Evolutionary conservation across 1,140 invertebrate species (phyloP).

Genomic region (Daktulosphaira vitifoliae): DNA sequence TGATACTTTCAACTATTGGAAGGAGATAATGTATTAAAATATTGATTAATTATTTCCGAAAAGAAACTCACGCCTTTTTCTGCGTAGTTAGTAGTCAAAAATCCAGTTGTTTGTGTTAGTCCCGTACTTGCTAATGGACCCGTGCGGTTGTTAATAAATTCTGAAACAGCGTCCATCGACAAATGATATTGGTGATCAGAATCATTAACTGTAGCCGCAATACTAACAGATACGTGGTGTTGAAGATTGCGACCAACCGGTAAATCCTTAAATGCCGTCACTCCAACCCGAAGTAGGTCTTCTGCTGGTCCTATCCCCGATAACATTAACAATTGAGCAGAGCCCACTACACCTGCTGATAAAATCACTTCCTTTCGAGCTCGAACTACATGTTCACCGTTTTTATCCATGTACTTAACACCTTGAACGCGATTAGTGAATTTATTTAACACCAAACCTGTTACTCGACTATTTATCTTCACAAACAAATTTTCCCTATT

Average conservation of each 20-base stretch:
- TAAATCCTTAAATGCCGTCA: slow-evolving; percentile 47
- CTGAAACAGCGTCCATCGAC: slow-evolving; percentile 42
- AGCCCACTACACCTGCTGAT: slow-evolving; percentile 60
- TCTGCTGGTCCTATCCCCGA: slow-evolving; percentile 59
- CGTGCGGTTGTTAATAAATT: slow-evolving; percentile 43
- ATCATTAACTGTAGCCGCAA: slow-evolving; percentile 44
- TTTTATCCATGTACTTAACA: slow-evolving; percentile 49
- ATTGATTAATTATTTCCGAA: too few species aligned
- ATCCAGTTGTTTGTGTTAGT: slow-evolving; percentile 44
- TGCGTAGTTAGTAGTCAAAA: slow-evolving; percentile 39
- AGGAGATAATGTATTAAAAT: too few species aligned
- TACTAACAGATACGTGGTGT: slow-evolving; percentile 47
- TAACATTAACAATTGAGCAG: slow-evolving; percentile 62
- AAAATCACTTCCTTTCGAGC: slow-evolving; percentile 56
- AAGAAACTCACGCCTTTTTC: slow-evolving; percentile 17
- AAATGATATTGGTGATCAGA: slow-evolving; percentile 40
- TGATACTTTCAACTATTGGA: too few species aligned
- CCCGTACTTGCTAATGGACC: slow-evolving; percentile 47
- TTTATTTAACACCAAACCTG: slow-evolving; percentile 60
- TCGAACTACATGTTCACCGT: slow-evolving; percentile 34
- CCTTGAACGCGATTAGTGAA: slow-evolving; percentile 48
- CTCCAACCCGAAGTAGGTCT: slow-evolving; percentile 47
- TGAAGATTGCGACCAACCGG: slow-evolving; percentile 52
- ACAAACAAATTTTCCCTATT: slow-evolving; percentile 56
- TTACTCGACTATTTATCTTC: slow-evolving; percentile 58